Evolutionary conservation across 2,797 vertebrate species (phyloP), one percentile per base, ranked within the genome.

Genomic region (Poeciliopsis turneri): DNA sequence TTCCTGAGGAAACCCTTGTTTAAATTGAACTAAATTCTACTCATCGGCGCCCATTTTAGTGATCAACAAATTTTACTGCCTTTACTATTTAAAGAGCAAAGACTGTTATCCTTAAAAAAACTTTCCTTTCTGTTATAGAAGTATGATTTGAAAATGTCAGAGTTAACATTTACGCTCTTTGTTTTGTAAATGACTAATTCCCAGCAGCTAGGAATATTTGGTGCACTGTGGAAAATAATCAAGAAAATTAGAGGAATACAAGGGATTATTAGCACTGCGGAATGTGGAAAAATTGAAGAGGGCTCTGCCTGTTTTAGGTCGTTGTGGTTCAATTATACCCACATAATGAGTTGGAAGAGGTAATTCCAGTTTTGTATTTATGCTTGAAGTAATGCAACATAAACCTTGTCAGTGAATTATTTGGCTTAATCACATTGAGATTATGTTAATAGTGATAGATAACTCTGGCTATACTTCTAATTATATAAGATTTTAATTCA

Each of bases 381-480:
- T 73, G 81, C 72, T 23, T 64, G 33, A 59, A 59, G 66, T 78
- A 75, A 78, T 87, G 87, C 82, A 92, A 90, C 72, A 33, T 83
- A 85, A 92, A 64, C 77, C 72, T 5, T 73, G 41, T 85, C 64
- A 83, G 59, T 82, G 66, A 57, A n/a, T 28, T 57, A 33, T 74
- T 66, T 64, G 23, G 69, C 46, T 57, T 53, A 55, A 51, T 78
- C 28, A 30, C 64, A 74, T 51, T 43, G 73, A 64, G n/a, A 68
- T 77, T 76, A 83, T n/a, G 78, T 79, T 77, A 33, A 33, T 33
- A 33, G 30, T 33, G 1, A 33, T 55, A n/a, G 23, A 55, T 12
- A 25, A 55, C 53, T 55, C 53, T 55, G 53, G 53, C n/a, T 55
- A 12, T 55, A n/a, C 9, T n/a, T 55, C 4, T 1, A 53, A 25